Conservation (phyloP, 2,888 invertebrate species). For the Hoplodrina ambigua region DNA sequence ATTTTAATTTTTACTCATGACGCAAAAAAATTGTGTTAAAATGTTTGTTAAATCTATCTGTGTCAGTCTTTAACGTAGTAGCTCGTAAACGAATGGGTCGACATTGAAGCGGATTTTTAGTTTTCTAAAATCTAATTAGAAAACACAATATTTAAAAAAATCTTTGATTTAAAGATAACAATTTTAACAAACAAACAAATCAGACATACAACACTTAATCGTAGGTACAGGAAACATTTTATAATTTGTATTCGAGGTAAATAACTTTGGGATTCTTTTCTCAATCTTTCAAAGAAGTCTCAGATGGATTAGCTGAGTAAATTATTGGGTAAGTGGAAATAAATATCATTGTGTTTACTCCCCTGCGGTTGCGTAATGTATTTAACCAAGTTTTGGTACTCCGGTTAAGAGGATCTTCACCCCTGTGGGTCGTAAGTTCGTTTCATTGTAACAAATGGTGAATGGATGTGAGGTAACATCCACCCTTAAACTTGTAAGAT, state of each 20-base stretch:
- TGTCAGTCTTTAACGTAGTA: too few species aligned
- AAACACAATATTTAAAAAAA: too few species aligned
- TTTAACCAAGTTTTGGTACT: constrained; percentile 44
- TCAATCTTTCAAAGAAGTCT: neutral
- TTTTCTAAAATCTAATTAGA: too few species aligned
- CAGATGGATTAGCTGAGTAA: neutral
- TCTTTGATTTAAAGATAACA: too few species aligned
- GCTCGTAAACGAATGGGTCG: too few species aligned
- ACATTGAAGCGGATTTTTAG: too few species aligned
- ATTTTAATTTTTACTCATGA: too few species aligned
- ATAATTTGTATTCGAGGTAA: neutral
- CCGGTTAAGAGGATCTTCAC: constrained; percentile 33
- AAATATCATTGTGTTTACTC: constrained; percentile 31
- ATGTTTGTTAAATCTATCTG: too few species aligned
- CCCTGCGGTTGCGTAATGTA: constrained; percentile 31
- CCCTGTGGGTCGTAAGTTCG: constrained; percentile 27
- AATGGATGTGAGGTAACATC: constrained; percentile 3
- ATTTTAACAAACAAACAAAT: too few species aligned
- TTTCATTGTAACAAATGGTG: constrained; percentile 41
- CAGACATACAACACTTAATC: too few species aligned
- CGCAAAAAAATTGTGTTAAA: too few species aligned
- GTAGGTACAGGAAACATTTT: too few species aligned
- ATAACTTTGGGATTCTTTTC: neutral
- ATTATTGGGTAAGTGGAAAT: constrained; percentile 25
- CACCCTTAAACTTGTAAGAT: constrained; percentile 10